A percentile compares a stretch with the other conserved stretches of the same genome.
Conservation (phyloP, 2,888 invertebrate species). For the Pantelozetes paolii region DNA sequence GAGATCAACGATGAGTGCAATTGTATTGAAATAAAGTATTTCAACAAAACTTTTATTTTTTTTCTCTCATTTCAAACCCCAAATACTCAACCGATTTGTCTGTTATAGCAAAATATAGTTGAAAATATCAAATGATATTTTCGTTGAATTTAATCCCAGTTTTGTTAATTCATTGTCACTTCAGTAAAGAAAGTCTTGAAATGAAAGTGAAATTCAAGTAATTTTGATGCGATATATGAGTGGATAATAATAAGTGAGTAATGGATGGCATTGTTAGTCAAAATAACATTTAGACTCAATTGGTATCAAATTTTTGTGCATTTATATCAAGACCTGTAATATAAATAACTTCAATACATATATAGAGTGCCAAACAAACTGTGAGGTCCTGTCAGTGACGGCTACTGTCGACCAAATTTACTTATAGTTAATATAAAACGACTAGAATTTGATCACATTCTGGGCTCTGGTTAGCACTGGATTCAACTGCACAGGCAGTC, state of each 20-base stretch:
- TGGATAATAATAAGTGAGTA: conserved; percentile 10
- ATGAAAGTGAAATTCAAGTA: conserved; percentile 13
- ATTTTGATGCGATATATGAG: background rate
- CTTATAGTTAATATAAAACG: conserved; percentile 2
- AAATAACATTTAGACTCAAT: background rate
- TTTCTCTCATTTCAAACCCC: too few species aligned
- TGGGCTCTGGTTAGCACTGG: background rate
- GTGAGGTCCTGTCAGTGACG: conserved; percentile 22
- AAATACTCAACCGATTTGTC: too few species aligned
- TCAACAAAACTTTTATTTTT: too few species aligned
- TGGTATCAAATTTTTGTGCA: background rate
- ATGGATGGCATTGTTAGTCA: background rate
- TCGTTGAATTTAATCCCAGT: too few species aligned
- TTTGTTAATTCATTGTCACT: too few species aligned
- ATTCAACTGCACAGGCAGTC: background rate
- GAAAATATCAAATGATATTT: too few species aligned
- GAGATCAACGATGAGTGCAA: too few species aligned
- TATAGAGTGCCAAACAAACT: background rate
- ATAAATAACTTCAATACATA: background rate
- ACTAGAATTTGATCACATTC: background rate
- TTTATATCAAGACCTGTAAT: conserved; percentile 4
- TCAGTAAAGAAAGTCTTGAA: background rate
- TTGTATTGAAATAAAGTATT: too few species aligned
- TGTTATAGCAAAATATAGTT: too few species aligned
- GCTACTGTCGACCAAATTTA: conserved; percentile 10